Conservation (phyloP, 2,888 invertebrate species). For the Drosophila algonquin region DNA sequence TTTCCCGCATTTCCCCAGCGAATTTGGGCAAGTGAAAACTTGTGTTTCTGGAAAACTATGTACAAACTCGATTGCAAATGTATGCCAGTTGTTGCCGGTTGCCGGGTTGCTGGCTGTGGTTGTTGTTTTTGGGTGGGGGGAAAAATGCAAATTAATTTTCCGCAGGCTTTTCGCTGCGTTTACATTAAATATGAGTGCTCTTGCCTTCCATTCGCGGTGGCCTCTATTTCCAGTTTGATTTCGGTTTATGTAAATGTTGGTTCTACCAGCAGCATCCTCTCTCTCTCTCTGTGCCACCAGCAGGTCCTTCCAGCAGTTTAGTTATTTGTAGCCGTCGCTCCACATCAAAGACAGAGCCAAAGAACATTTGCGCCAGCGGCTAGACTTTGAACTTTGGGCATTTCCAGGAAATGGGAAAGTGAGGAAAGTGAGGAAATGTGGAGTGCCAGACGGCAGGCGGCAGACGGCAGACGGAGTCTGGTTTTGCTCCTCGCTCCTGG, state of each 20-base stretch:
- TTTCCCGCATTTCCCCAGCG: slow-evolving; percentile 34
- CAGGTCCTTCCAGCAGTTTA: not conserved
- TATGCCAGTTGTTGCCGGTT: slow-evolving; percentile 24
- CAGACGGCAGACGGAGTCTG: slow-evolving; percentile 24
- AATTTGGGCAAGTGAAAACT: slow-evolving; percentile 48
- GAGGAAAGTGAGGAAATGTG: not conserved
- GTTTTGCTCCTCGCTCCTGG: slow-evolving; percentile 51
- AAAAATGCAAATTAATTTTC: slow-evolving; percentile 58
- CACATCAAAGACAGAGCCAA: slow-evolving; percentile 67
- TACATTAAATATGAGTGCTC: slow-evolving; percentile 49
- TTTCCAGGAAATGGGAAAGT: not conserved
- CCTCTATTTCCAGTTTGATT: slow-evolving; percentile 20
- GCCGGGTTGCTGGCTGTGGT: not conserved
- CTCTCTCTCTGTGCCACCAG: not conserved
- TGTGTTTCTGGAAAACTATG: slow-evolving; percentile 43
- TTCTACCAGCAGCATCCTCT: slow-evolving; percentile 10
- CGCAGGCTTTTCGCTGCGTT: slow-evolving; percentile 35
- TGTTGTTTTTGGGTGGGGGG: slow-evolving; percentile 24
- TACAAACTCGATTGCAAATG: slow-evolving; percentile 43
- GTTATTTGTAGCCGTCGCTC: slow-evolving; percentile 18
- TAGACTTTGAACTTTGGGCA: slow-evolving; percentile 68
- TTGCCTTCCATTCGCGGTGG: slow-evolving; percentile 21
- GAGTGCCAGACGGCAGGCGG: slow-evolving; percentile 9
- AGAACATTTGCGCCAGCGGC: slow-evolving; percentile 58
- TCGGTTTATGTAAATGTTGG: slow-evolving; percentile 64